phyloP scores from a whole-genome alignment of 1,140 invertebrate species.

The Trichoplusia ni region DNA sequence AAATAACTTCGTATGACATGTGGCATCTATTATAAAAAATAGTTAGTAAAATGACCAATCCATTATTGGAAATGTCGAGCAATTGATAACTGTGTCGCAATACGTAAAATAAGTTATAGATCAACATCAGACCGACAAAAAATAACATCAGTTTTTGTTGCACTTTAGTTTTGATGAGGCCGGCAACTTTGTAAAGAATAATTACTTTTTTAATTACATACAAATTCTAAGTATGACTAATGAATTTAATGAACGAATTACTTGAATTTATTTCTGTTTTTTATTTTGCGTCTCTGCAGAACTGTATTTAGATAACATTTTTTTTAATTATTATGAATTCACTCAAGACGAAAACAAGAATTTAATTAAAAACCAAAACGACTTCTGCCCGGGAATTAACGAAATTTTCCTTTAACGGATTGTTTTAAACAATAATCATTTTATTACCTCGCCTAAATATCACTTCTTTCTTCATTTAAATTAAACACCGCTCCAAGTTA shows the following conservation, averaged over 20 bases:
- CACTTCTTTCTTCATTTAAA: constrained; percentile 25
- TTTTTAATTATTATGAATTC: too few relatives aligned
- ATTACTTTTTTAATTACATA: too few relatives aligned
- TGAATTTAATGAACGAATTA: too few relatives aligned
- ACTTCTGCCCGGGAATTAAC: neutral
- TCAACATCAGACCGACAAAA: constrained; percentile 2
- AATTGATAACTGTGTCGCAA: neutral
- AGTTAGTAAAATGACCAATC: constrained; percentile 2
- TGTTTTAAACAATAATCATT: neutral
- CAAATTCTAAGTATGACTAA: too few relatives aligned
- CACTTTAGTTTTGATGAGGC: too few relatives aligned
- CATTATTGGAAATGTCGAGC: constrained; percentile 17
- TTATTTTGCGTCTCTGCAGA: too few relatives aligned
- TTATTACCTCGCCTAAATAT: neutral
- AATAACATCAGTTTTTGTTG: neutral
- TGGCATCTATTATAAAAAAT: neutral
- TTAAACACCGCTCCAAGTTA: constrained; percentile 35
- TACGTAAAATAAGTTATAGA: neutral
- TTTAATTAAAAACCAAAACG: neutral
- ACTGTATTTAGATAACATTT: too few relatives aligned
- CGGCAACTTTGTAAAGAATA: too few relatives aligned
- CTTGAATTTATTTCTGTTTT: too few relatives aligned
- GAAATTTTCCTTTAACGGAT: neutral
- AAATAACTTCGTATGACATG: too few relatives aligned
- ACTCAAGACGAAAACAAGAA: too few relatives aligned